Evolutionary conservation across 2,113 vertebrate genomes (phyloP).

Genomic region (Hyperopisus bebe): DNA sequence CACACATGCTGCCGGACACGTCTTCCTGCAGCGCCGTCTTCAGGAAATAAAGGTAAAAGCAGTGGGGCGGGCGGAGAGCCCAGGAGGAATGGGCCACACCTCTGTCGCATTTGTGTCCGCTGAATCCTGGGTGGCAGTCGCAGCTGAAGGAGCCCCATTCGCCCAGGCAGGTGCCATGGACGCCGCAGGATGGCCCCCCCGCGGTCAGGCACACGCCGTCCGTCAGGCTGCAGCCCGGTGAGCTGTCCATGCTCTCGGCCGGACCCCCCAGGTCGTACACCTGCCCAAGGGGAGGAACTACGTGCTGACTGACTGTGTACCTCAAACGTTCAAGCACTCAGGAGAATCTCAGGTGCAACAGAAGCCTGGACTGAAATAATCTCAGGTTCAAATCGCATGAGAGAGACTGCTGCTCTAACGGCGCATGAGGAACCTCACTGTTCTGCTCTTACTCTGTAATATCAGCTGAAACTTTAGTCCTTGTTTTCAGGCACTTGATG

Average conservation of each 20-base stretch:
- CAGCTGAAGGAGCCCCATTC: slow-evolving; percentile 77
- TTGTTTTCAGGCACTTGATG: neutral
- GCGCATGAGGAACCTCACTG: neutral
- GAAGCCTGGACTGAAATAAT: neutral
- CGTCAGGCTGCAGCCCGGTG: slow-evolving; percentile 63
- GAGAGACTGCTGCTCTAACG: neutral
- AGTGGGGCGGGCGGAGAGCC: neutral
- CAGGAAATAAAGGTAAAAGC: neutral
- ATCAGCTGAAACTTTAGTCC: neutral
- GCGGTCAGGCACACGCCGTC: slow-evolving; percentile 67
- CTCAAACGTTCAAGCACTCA: neutral
- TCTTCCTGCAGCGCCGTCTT: neutral
- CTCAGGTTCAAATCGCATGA: neutral
- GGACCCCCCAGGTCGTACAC: slow-evolving; percentile 74
- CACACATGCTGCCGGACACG: neutral
- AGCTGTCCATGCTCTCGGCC: slow-evolving; percentile 69
- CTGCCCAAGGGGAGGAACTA: slow-evolving; percentile 43
- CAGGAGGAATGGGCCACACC: slow-evolving; percentile 47
- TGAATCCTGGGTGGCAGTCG: slow-evolving; percentile 70
- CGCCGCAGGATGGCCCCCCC: slow-evolving; percentile 66
- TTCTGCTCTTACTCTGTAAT: neutral
- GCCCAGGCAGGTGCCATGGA: slow-evolving; percentile 66
- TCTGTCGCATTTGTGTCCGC: slow-evolving; percentile 69
- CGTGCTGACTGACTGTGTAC: neutral
- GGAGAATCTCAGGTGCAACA: neutral